phyloP scores from a whole-genome alignment of 2,113 vertebrate genomes.

The Lutjanus erythropterus region DNA sequence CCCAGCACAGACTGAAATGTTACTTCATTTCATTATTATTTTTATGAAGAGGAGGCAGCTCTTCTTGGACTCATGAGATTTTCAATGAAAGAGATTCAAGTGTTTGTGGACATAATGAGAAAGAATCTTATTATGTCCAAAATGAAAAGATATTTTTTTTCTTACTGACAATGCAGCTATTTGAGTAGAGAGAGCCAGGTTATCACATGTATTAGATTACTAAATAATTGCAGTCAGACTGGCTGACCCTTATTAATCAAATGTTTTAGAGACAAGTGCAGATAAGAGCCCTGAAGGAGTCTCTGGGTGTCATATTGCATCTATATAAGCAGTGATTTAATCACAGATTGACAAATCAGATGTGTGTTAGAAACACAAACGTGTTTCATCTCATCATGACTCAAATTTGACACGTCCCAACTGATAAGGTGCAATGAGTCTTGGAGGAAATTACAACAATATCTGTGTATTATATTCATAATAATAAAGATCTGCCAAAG shows the following conservation, averaged over 20 bases:
- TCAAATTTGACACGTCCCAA: not conserved
- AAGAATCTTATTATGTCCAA: not conserved
- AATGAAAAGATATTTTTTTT: not conserved
- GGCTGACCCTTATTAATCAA: not conserved
- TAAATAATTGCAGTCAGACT: not conserved
- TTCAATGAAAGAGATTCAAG: not conserved
- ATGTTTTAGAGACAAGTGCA: not conserved
- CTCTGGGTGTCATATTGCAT: not conserved
- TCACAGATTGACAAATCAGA: constrained; percentile 36
- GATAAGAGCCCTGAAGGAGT: not conserved
- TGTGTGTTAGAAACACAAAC: not conserved
- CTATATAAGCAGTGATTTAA: constrained; percentile 42
- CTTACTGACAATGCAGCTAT: not conserved
- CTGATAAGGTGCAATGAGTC: constrained; percentile 1
- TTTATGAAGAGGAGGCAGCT: not conserved
- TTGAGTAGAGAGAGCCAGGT: not conserved
- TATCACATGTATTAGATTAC: not conserved
- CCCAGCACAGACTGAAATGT: not conserved
- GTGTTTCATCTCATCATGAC: constrained; percentile 24
- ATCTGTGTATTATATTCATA: not conserved
- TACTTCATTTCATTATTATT: not conserved
- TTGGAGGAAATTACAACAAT: constrained; percentile 3
- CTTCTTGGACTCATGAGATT: not conserved
- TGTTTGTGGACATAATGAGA: not conserved
- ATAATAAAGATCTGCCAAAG: not conserved